Evolutionary conservation across 2,113 vertebrate species (phyloP).

Genomic region (Lutjanus erythropterus): DNA sequence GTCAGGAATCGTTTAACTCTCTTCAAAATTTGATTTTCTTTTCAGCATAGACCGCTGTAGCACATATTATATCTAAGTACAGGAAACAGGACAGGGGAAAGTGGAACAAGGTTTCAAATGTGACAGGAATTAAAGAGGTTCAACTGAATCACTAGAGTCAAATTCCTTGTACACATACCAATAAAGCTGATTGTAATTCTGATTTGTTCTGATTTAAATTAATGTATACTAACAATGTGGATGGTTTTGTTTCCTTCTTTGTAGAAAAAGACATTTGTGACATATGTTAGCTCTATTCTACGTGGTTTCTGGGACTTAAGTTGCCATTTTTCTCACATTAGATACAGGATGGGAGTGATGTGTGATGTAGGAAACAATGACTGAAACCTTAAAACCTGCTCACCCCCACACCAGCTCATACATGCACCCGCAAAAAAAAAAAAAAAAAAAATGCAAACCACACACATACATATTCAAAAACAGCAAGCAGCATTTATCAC

Average conservation of each 20-base stretch:
- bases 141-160: no score
- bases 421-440: no score
- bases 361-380: not conserved
- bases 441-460: slow-evolving; percentile 5
- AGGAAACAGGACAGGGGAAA: no score
- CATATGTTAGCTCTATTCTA: not conserved
- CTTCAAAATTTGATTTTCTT: no score
- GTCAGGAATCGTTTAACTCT: no score
- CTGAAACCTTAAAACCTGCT: slow-evolving; percentile 1
- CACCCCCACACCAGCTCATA: not conserved
- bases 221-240: not conserved
- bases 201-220: not conserved
- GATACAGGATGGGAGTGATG: not conserved
- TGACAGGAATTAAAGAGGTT: no score
- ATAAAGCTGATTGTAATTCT: no score
- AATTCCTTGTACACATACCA: not conserved
- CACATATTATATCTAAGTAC: no score
- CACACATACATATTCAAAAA: not conserved
- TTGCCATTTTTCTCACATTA: not conserved
- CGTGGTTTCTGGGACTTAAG: not conserved
- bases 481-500: not conserved
- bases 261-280: not conserved
- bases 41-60: no score
- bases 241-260: not conserved
- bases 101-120: no score